Evolutionary conservation across 2,797 vertebrate species (phyloP).

Genomic region (Loriculus beryllinus): DNA sequence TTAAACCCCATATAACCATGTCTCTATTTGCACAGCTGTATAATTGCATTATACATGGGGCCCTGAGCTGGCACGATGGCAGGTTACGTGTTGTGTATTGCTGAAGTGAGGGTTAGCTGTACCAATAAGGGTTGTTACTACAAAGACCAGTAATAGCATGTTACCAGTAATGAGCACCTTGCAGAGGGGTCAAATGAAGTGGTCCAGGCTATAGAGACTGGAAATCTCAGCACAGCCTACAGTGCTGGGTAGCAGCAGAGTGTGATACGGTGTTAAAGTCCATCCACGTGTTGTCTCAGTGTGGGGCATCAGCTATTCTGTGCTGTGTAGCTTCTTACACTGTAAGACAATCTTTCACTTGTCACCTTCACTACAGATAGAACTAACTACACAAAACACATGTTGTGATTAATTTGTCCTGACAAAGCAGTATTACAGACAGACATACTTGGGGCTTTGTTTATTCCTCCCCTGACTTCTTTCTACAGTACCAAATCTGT

Average conservation of each 20-base stretch:
- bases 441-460: background rate
- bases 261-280: fast-evolving
- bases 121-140: constrained; percentile 21
- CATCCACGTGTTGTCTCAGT: background rate
- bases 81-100: constrained; percentile 26
- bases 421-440: background rate
- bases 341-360: background rate
- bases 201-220: background rate
- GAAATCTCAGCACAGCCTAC: background rate
- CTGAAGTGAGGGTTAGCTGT: constrained; percentile 28
- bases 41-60: constrained; percentile 41
- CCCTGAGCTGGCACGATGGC: constrained; percentile 39
- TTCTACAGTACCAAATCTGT: background rate
- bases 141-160: background rate
- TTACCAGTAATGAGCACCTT: background rate
- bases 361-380: background rate
- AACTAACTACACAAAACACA: background rate
- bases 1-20: background rate
- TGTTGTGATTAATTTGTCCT: background rate
- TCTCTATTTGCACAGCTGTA: constrained; percentile 52
- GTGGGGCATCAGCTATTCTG: background rate
- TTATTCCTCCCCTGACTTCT: background rate
- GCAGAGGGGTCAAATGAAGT: background rate
- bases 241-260: background rate
- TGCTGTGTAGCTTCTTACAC: background rate